Evolutionary conservation across 2,797 vertebrate species (phyloP), one percentile per base, ranked within the genome.

Genomic region (Otolemur crassicaudatus): DNA sequence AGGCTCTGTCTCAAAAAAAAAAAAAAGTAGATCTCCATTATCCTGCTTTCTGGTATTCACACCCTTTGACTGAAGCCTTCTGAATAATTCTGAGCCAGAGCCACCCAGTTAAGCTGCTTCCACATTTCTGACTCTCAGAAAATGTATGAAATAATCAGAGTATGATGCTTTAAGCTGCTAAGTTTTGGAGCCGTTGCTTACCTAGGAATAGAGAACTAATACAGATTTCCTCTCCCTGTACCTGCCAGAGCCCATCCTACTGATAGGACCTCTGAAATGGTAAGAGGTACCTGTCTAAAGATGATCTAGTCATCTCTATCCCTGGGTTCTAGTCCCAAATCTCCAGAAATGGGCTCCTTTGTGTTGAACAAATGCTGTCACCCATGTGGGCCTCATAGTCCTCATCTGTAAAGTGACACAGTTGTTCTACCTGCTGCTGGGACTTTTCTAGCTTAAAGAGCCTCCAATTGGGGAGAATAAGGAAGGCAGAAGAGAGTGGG

Each of bases 131-230:
- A 86, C 46, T 77, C 72, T 43, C n/a, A 72, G 91, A 83, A 73
- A 73, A 56, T 34, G 3, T 23, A 80, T 29, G 61, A 70, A 43
- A 72, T 58, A 61, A 92, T 34, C 77, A 86, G 83, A 12, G n/a
- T 56, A 37, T 84, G 46, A 60, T 92, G 61, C 94, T 87, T 65
- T 37, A n/a, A 58, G 88, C n/a, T 63, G 49, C 22, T 80, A 82
- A 63, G 53, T 65, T 96, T 87, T 67, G 82, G 40, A 83, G 49
- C 90, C 40, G 29, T 89, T 94, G 82, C 70, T 91, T 87, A 94
- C 94, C 90, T 69, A 91, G 86, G 79, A 91, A 72, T n/a, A 75
- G 88, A 80, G 84, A 94, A 82, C 9, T 37, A 81, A 73, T 79
- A 46, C 17, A 87, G 69, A 65, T 72, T 94, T 94, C 43, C 37